These are phyloP conservation scores for Nymphalis c-album DNA, from an alignment of 2,888 invertebrate genomes.

Conservation along the genomic window DNA sequence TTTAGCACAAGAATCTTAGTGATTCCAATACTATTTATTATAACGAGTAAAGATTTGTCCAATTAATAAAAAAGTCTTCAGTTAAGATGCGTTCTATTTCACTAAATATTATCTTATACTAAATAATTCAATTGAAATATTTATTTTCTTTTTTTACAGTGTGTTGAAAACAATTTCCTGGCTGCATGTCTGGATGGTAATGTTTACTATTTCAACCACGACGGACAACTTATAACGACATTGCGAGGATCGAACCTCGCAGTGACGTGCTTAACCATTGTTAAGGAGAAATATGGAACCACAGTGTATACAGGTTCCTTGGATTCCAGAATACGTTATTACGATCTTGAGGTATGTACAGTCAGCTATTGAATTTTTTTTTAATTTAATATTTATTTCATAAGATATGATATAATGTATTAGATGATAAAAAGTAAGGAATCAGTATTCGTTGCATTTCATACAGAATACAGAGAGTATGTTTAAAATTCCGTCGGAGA, in stretches of 20 bases:
- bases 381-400: no score
- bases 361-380: conserved; percentile 7
- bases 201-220: conserved; percentile 82
- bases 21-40: no score
- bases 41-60: not conserved
- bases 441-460: no score
- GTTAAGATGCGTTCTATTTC: no score
- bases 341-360: conserved; percentile 76
- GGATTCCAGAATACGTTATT: conserved; percentile 82
- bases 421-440: no score
- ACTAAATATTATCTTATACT: no score
- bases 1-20: no score
- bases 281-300: conserved; percentile 71
- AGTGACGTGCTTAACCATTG: conserved; percentile 83
- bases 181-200: conserved; percentile 84
- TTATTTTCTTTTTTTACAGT: conserved; percentile 65
- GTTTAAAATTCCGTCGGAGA: no score
- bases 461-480: no score
- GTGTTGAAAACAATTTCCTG: conserved; percentile 81
- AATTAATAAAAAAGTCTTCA: no score
- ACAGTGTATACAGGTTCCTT: conserved; percentile 83
- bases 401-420: no score
- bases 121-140: not conserved
- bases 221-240: conserved; percentile 78
- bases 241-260: conserved; percentile 82